Conservation (phyloP, 2,888 invertebrate genomes). For the Xylocampa areola region DNA sequence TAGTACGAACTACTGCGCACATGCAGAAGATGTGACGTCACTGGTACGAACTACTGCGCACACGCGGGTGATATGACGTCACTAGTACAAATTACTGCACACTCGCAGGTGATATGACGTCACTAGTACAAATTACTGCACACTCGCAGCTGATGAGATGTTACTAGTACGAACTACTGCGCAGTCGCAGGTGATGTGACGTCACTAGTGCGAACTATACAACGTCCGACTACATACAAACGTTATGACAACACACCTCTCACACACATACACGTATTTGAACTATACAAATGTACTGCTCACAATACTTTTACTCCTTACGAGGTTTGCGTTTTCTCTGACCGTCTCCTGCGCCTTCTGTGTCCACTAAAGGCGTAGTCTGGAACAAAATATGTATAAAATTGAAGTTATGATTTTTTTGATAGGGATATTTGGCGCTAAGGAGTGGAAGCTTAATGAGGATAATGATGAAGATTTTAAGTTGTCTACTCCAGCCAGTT, state of each 20-base stretch:
- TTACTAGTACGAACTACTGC: conserved; percentile 18
- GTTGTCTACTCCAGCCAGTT: too few relatives aligned
- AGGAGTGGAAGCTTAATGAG: too few relatives aligned
- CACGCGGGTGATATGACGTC: conserved; percentile 25
- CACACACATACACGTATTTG: conserved; percentile 28
- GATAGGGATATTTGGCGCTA: too few relatives aligned
- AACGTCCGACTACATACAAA: conserved; percentile 41
- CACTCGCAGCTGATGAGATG: conserved; percentile 17
- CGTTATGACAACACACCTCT: conserved; percentile 30
- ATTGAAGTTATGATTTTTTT: too few relatives aligned
- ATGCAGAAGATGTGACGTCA: conserved; percentile 38
- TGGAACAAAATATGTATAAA: conserved; percentile 43
- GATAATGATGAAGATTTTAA: too few relatives aligned
- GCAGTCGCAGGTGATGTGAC: conserved; percentile 17
- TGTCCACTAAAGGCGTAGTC: conserved; percentile 69
- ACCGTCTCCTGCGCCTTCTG: conserved; percentile 83
- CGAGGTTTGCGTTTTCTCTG: conserved; percentile 86
- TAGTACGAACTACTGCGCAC: conserved; percentile 28
- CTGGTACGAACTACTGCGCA: too few relatives aligned
- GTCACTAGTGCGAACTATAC: conserved; percentile 20
- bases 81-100: conserved; percentile 8
- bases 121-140: conserved; percentile 14
- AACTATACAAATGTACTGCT: conserved; percentile 40
- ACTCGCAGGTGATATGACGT: conserved; percentile 20
- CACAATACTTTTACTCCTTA: conserved; percentile 77